Evolutionary conservation across 2,888 invertebrate genomes (phyloP), one percentile per base, ranked within the genome.

Genomic region (Callyntrura sp.): DNA sequence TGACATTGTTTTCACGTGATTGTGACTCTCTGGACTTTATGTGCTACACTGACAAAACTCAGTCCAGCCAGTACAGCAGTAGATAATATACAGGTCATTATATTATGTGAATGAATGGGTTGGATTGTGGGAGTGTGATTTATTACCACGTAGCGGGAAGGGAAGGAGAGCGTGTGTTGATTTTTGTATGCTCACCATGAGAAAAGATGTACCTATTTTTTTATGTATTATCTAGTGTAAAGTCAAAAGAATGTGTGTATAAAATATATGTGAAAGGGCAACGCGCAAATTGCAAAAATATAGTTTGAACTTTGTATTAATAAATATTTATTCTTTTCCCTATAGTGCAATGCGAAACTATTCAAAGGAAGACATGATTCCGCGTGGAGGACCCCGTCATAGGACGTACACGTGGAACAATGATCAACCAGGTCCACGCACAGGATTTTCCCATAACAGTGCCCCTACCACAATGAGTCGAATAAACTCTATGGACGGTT

Each of bases 281-380:
- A 28, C 35, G 17, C 68, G 28, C 5, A 68, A 43, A 43, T 73
- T 48, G 20, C 3, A n/a, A 35, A 28, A n/a, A n/a, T 0, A n/a
- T n/a, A n/a, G n/a, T n/a, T n/a, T 25, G 25, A 25, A 8, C 25
- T 76, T n/a, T 17, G 48, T 28, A 25, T 14, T 51, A 76, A 23
- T 55, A n/a, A 76, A 14, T 73, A 57, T n/a, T 87, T 57, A 55
- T 70, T 62, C 17, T 48, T 62, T 85, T 89, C n/a, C n/a, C n/a
- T 90, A 12, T 82, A 93, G 93, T 70, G 92, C 93, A 73, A 92
- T 92, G 93, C 92, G 93, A 76, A 93, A 93, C 78, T 92, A 92
- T 86, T 91, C 93, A 14, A 93, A 93, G 79, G 93, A 93, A 28
- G 93, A 93, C 51, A 23, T 91, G 20, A 92, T 93, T 81, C 92